Base-by-base conservation (phyloP, 2,113 vertebrate genomes). In the Apteryx owenii region DNA sequence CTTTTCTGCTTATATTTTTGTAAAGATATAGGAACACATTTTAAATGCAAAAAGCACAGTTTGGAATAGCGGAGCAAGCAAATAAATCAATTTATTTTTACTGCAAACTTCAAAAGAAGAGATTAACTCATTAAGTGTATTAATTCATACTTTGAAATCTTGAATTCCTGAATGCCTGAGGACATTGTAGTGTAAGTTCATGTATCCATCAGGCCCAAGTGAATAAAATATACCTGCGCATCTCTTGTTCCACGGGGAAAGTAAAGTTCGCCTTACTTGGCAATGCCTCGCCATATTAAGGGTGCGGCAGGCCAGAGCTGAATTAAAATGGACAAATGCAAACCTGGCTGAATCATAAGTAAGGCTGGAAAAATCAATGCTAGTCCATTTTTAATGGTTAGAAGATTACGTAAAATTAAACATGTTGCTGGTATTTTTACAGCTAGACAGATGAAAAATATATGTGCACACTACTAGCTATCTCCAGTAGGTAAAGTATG, bases 51-150 rank as follows among this genome's bases (percentile, higher is more conserved):
- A 81, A 89, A 88, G 46, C 15, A 73, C 12, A 56, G 16, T 85
- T 46, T 85, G 56, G 79, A 93, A 42, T n/a, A 91, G 28, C 22
- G 75, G 76, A 85, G 62, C 19, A 10, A 91, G 81, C 94, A 92
- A 96, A 93, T 80, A 91, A 90, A 91, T 82, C 46, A 75, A 69
- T 83, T 95, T 95, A 70, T 72, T 87, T 58, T 79, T 65, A 93
- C 83, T 71, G 60, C 51, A 95, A 46, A 68, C 6, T 42, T 81
- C 42, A 83, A 83, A 94, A 42, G 33, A 91, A 68, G 19, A 95
- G 5, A 91, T 88, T 68, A 93, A 90, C 31, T 91, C 38, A 69
- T 91, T 61, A 75, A 78, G 28, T 68, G 7, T 56, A 86, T 86
- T 94, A 62, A 88, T 91, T 95, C 29, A n/a, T 85, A 60, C 38